phyloP scores from a whole-genome alignment of 1,140 invertebrate species.

The Pseudomyrmex cubaensis region DNA sequence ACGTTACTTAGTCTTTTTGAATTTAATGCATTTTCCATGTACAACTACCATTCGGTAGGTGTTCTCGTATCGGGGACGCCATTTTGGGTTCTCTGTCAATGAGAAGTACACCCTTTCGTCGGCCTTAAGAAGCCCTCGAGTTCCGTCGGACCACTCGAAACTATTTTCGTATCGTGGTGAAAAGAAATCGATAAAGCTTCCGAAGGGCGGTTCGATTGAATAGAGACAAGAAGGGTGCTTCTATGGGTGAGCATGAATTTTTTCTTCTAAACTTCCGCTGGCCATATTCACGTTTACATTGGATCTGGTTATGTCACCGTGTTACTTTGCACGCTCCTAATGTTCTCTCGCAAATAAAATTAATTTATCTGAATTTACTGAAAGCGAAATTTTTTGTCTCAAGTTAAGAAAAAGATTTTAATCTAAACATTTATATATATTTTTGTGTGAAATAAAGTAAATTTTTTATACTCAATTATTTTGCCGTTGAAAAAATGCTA shows the following conservation, averaged over 20 bases:
- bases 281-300: constrained; percentile 62
- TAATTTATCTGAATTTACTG: neutral
- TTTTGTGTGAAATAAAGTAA: neutral
- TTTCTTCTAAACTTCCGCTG: constrained; percentile 67
- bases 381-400: neutral
- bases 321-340: neutral
- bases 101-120: constrained; percentile 76
- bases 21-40: constrained; percentile 76
- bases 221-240: constrained; percentile 76
- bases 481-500: neutral
- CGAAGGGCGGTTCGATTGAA: constrained; percentile 75
- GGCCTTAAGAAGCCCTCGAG: constrained; percentile 74
- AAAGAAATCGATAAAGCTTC: constrained; percentile 76
- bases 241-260: constrained; percentile 71
- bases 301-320: constrained; percentile 30
- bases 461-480: neutral
- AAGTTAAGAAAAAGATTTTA: neutral
- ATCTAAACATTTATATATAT: neutral
- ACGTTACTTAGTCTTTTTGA: constrained; percentile 55
- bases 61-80: constrained; percentile 73
- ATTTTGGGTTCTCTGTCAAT: constrained; percentile 75
- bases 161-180: constrained; percentile 76
- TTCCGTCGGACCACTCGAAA: constrained; percentile 75
- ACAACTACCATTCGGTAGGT: constrained; percentile 53
- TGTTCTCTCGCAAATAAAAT: neutral